These are phyloP conservation scores for Panzeria rudis DNA, from an alignment of 2,888 invertebrate species.

Conservation along the genomic window DNA sequence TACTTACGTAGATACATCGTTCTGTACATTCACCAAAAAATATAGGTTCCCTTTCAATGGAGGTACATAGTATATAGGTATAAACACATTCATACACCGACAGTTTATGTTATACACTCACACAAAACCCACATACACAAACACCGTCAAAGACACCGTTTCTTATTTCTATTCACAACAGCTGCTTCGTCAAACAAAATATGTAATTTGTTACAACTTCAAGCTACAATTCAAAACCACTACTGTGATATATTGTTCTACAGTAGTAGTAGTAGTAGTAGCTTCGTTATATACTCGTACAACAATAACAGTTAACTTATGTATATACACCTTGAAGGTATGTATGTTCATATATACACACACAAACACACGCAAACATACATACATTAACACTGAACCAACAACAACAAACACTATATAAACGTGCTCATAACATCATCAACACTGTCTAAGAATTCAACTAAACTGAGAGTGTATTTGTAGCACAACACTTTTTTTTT, in stretches of 20 bases:
- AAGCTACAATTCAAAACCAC: slow-evolving; percentile 69
- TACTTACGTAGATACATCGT: slow-evolving; percentile 15
- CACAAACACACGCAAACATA: background rate
- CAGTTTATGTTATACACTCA: background rate
- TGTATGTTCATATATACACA: slow-evolving; percentile 42
- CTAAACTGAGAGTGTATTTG: slow-evolving; percentile 60
- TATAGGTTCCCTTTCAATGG: slow-evolving; percentile 55
- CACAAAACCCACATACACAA: background rate
- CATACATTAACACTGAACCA: slow-evolving; percentile 30
- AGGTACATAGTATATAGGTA: background rate
- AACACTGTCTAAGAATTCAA: slow-evolving; percentile 52
- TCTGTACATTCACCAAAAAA: slow-evolving; percentile 36
- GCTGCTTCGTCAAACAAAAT: slow-evolving; percentile 69
- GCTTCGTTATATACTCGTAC: slow-evolving; percentile 44
- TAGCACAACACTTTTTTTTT: slow-evolving; percentile 44
- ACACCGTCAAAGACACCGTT: background rate
- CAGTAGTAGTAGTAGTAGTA: slow-evolving; percentile 59
- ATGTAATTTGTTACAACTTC: slow-evolving; percentile 42
- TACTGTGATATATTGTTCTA: slow-evolving; percentile 52
- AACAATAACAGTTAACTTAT: slow-evolving; percentile 60
- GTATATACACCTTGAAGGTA: slow-evolving; percentile 68
- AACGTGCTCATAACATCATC: slow-evolving; percentile 45
- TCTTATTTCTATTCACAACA: slow-evolving; percentile 34
- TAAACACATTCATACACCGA: slow-evolving; percentile 26
- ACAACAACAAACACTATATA: slow-evolving; percentile 49